Conservation (phyloP, 2,113 vertebrate genomes). For the Gambusia holbrooki region DNA sequence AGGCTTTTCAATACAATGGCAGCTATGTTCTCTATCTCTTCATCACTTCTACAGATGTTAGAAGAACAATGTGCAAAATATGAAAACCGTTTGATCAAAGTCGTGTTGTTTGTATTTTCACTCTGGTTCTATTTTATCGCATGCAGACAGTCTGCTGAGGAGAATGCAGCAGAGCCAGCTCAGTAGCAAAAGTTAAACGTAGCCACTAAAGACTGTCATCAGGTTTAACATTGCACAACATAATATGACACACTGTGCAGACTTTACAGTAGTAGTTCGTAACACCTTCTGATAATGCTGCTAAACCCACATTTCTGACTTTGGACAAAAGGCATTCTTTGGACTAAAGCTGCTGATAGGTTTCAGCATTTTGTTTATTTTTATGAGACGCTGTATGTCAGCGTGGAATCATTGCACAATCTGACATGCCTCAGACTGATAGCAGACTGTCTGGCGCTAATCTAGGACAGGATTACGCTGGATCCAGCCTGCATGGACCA, state of each 20-base stretch:
- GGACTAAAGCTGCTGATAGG: background rate
- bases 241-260: background rate
- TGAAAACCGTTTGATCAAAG: background rate
- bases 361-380: background rate
- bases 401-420: background rate
- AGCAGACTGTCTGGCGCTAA: constrained; percentile 9
- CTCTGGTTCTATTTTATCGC: background rate
- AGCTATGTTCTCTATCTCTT: background rate
- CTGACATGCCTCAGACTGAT: background rate
- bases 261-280: background rate
- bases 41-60: background rate
- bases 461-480: background rate
- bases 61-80: background rate
- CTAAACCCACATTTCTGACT: background rate
- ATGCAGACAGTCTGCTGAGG: background rate
- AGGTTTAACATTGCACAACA: background rate
- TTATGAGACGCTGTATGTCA: background rate
- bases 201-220: background rate
- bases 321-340: too few species aligned
- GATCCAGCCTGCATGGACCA: background rate
- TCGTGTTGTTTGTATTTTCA: background rate
- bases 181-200: background rate
- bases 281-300: background rate
- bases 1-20: background rate
- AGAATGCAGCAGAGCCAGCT: background rate